Conservation (phyloP, 2,888 invertebrate species). For the Watsonalla binaria region DNA sequence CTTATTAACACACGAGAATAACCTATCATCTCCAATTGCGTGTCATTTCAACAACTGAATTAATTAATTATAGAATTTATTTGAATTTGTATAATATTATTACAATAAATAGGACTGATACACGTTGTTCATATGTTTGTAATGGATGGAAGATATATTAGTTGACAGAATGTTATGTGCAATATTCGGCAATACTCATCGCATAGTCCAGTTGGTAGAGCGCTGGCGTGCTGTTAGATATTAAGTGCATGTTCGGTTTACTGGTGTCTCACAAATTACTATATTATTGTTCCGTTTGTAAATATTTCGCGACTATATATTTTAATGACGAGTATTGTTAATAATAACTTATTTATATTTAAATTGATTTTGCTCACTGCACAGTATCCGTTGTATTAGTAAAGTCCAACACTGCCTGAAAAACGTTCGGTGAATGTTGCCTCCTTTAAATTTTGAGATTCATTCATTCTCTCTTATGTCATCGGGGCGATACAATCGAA, state of each 20-base stretch:
- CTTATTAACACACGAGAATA: neutral
- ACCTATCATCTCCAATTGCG: neutral
- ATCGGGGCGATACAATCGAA: too few species aligned
- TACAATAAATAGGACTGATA: constrained; percentile 1
- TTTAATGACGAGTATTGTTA: neutral
- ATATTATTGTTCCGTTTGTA: constrained; percentile 28
- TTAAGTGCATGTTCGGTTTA: constrained; percentile 50
- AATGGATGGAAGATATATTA: constrained; percentile 19
- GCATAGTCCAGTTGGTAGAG: constrained; percentile 54
- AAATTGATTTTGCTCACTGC: neutral
- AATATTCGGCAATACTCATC: constrained; percentile 76
- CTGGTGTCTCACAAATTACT: constrained; percentile 25
- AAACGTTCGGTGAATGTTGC: too few species aligned
- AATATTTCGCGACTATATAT: constrained; percentile 22
- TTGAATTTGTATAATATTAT: neutral
- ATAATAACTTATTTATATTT: neutral
- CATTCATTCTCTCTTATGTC: too few species aligned
- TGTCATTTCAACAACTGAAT: neutral
- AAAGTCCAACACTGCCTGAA: neutral
- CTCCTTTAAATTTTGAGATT: too few species aligned
- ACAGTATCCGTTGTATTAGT: neutral
- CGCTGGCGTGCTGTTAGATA: constrained; percentile 46
- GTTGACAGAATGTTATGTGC: constrained; percentile 49
- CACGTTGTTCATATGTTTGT: constrained; percentile 11
- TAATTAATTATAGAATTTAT: neutral